Base-by-base conservation (phyloP, 2,888 invertebrate species). In the Ectemnius lituratus region DNA sequence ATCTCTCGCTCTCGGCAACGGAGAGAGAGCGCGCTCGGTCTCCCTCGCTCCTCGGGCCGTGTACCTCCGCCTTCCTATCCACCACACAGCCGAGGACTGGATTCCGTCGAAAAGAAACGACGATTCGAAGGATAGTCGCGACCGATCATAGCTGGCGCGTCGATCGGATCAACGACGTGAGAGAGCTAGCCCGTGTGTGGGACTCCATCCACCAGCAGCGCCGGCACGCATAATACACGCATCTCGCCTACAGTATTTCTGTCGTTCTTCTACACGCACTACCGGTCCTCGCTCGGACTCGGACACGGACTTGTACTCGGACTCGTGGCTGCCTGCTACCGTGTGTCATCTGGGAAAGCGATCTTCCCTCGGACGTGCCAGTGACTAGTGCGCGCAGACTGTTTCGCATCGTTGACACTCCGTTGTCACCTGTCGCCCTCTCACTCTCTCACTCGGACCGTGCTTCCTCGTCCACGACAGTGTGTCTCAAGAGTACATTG, bases 91-190 rank as follows among this genome's bases (percentile, higher is more conserved):
- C 83, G 81, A 83, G 84, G 86, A 84, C 84, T 87, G 86, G 87
- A 88, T 88, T 87, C 88, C 87, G 86, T 87, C 88, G 89, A 90
- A 90, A 90, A 90, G 90, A 90, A 90, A 90, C 90, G 89, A 88
- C 89, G 89, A 89, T 90, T 89, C 89, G 86, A 88, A 88, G 90
- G 89, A 90, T 90, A 90, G 90, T 90, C 89, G 90, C 88, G 88
- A 89, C 89, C 90, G 90, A 90, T 90, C 90, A 90, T 90, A 90
- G 90, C 90, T 90, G 89, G 90, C 89, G 89, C 88, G 89, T 85
- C 89, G 90, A 90, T 90, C 90, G 90, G 89, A 88, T 88, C 88
- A 84, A 87, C 81, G 76, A 65, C 72, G 83, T 62, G 79, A 71
- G 73, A 73, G 75, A 64, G 75, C 75, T 76, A 68, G 70, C 57